Percentiles rank a stretch among this genome's conserved stretches.
Conservation (phyloP, 2,113 vertebrate species). For the Diadophis punctatus region DNA sequence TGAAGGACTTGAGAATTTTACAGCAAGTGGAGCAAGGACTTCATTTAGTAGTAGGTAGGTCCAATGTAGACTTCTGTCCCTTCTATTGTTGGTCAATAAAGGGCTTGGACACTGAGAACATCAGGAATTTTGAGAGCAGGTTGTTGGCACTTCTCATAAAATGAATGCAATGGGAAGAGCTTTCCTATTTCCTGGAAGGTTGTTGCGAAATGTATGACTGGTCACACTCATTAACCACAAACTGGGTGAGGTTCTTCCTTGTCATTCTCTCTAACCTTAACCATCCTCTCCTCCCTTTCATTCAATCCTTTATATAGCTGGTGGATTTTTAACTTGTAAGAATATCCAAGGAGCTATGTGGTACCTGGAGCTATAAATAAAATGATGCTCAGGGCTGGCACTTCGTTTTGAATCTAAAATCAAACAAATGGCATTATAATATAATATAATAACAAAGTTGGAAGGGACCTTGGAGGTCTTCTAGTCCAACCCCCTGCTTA, state of each 20-base stretch:
- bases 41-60: accelerated
- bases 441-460: too few species aligned
- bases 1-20: neutral
- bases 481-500: too few species aligned
- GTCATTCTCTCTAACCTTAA: neutral
- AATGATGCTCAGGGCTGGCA: neutral
- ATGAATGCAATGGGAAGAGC: neutral
- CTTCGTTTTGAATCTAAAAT: neutral
- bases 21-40: neutral
- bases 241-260: neutral
- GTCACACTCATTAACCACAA: neutral
- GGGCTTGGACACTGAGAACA: neutral
- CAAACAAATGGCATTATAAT: neutral
- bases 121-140: neutral
- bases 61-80: neutral
- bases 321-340: neutral
- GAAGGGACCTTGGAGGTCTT: too few species aligned
- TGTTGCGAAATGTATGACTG: neutral
- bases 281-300: neutral
- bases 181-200: neutral
- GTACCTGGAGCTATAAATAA: neutral
- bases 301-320: neutral
- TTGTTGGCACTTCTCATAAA: neutral
- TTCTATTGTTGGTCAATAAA: neutral
- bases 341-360: neutral